Evolutionary conservation across 1,140 invertebrate species (phyloP).

Genomic region (Zaprionus camerounensis): DNA sequence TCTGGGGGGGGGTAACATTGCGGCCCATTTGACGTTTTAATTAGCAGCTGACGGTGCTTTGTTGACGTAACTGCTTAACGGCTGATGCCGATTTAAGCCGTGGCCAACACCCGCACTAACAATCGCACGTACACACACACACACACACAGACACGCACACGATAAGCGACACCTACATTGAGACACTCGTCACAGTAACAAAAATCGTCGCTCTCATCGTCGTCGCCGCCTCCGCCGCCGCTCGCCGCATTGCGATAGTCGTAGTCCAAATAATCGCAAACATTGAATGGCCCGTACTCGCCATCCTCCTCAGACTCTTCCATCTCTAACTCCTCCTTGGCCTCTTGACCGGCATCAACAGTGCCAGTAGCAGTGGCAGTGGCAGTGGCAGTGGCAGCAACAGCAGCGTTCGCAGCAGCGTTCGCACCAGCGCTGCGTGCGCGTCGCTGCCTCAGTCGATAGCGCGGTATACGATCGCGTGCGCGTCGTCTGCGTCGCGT

Average conservation of each 20-base stretch:
- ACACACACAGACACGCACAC: not conserved
- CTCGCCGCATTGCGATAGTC: slow-evolving; percentile 46
- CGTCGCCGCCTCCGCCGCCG: slow-evolving; percentile 57
- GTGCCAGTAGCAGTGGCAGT: not conserved
- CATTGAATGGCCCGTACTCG: slow-evolving; percentile 73
- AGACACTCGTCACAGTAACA: slow-evolving; percentile 91
- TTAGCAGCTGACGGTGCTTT: slow-evolving; percentile 24
- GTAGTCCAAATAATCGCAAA: slow-evolving; percentile 61
- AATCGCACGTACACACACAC: not conserved
- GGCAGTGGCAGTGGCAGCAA: too few relatives aligned
- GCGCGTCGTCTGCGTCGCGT: slow-evolving; percentile 28
- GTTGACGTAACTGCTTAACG: slow-evolving; percentile 35
- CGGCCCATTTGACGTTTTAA: slow-evolving; percentile 32
- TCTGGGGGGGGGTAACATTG: not conserved
- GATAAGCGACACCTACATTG: slow-evolving; percentile 85
- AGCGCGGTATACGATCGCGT: slow-evolving; percentile 16
- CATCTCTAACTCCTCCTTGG: not conserved
- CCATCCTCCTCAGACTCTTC: slow-evolving; percentile 46
- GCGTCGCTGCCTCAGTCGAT: slow-evolving; percentile 39
- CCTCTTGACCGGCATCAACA: slow-evolving; percentile 17
- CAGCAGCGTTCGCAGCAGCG: not conserved
- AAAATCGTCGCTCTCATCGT: slow-evolving; percentile 85
- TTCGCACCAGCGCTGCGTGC: not conserved
- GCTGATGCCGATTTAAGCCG: slow-evolving; percentile 32
- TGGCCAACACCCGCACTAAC: slow-evolving; percentile 2